Conservation (phyloP, 2,888 invertebrate species). For the Colletes collaris region DNA sequence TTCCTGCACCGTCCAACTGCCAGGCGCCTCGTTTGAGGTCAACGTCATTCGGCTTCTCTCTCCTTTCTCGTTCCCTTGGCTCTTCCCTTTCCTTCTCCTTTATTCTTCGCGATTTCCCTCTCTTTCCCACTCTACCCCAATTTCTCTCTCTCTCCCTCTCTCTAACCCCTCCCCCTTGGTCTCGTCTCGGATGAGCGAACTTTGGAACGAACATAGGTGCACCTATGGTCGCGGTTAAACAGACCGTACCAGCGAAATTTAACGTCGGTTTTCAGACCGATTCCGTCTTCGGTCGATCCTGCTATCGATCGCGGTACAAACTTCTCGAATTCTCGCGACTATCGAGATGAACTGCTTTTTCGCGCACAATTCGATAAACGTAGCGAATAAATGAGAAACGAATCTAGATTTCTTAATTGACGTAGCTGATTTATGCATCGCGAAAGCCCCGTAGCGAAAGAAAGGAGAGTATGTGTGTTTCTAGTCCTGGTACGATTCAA, state of each 20-base stretch:
- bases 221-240: slow-evolving; percentile 42
- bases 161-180: slow-evolving; percentile 8
- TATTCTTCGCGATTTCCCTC: slow-evolving; percentile 50
- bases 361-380: not conserved
- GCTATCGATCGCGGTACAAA: not conserved
- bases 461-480: slow-evolving; percentile 30
- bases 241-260: slow-evolving; percentile 34
- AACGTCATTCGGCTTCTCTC: slow-evolving; percentile 78
- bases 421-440: slow-evolving; percentile 45
- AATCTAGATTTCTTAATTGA: slow-evolving; percentile 24
- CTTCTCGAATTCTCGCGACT: not conserved
- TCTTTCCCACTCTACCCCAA: slow-evolving; percentile 23
- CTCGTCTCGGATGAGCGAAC: slow-evolving; percentile 67
- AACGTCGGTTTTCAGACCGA: not conserved
- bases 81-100: slow-evolving; percentile 53
- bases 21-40: slow-evolving; percentile 80
- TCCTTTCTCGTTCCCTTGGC: slow-evolving; percentile 58
- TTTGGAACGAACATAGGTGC: slow-evolving; percentile 56
- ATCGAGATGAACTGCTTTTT: not conserved
- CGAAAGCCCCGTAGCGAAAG: slow-evolving; percentile 19
- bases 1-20: slow-evolving; percentile 71
- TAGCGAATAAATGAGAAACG: too few relatives aligned
- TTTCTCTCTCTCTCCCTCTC: not conserved
- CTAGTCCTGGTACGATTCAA: slow-evolving; percentile 32
- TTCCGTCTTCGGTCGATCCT: not conserved